These are phyloP conservation scores for Rhizomys pruinosus DNA, from an alignment of 2,113 vertebrate species.

Conservation along the genomic window DNA sequence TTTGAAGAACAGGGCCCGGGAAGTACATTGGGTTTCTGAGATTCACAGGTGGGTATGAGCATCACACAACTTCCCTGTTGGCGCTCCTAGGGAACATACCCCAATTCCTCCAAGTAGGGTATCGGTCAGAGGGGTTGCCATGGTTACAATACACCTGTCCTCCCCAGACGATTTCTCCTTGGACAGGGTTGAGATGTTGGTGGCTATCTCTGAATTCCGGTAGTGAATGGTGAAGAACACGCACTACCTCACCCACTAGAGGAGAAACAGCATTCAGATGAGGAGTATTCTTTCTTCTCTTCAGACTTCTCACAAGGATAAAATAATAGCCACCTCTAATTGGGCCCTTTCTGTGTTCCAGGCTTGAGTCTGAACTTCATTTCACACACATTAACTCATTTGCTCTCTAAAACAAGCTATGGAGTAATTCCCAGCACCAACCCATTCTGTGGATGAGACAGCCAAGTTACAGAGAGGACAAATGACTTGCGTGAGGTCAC, in stretches of 20 bases:
- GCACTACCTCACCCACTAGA: not conserved
- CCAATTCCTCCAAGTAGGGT: not conserved
- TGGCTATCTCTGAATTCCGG: not conserved
- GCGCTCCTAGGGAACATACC: not conserved
- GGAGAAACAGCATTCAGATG: not conserved
- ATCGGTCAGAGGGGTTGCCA: not conserved
- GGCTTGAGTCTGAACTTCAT: not conserved
- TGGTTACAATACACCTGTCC: too few relatives aligned
- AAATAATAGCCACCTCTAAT: rapidly evolving
- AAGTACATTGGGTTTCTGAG: not conserved
- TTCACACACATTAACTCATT: not conserved
- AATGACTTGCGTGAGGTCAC: too few relatives aligned
- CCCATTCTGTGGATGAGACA: not conserved
- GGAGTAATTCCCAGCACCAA: too few relatives aligned
- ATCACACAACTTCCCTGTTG: not conserved
- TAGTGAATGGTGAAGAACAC: rapidly evolving
- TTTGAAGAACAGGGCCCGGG: not conserved
- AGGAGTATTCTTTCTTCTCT: not conserved
- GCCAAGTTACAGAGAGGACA: not conserved
- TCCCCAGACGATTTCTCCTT: rapidly evolving
- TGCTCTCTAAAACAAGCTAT: not conserved
- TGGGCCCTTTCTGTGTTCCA: not conserved
- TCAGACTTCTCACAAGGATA: not conserved
- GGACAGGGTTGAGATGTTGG: not conserved
- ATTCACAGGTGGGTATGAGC: not conserved